phyloP scores from a whole-genome alignment of 2,113 vertebrate species.

The Macaca fascicularis region DNA sequence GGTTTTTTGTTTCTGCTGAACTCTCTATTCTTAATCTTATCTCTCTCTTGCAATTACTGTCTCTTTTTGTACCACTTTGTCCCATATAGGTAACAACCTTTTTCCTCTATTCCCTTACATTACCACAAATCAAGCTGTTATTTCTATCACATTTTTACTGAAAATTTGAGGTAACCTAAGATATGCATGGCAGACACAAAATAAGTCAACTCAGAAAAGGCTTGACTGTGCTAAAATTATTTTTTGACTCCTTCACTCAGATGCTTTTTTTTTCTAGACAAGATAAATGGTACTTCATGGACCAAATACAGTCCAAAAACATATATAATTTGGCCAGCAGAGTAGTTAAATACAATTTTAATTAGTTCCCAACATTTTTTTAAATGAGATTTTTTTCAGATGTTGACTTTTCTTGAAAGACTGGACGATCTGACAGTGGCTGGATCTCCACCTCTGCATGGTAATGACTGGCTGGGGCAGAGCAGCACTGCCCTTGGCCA shows the following conservation, averaged over 20 bases:
- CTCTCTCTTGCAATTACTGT: not conserved
- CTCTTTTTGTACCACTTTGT: not conserved
- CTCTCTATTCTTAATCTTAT: not conserved
- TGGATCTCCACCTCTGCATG: not conserved
- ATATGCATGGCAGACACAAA: not conserved
- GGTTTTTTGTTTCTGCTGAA: not conserved
- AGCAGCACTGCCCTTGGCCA: no score
- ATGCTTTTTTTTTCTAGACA: not conserved
- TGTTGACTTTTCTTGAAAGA: not conserved
- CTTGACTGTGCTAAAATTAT: not conserved
- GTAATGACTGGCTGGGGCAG: not conserved
- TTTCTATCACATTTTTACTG: not conserved
- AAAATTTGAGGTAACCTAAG: not conserved
- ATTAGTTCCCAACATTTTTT: conserved; percentile 44
- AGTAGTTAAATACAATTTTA: conserved; percentile 40
- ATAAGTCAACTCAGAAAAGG: not conserved
- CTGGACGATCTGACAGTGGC: not conserved
- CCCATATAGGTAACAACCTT: not conserved
- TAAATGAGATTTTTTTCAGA: not conserved
- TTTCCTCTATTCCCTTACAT: not conserved
- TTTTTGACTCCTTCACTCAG: not conserved
- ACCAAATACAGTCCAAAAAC: not conserved
- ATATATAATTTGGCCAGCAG: not conserved
- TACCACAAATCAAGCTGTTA: not conserved
- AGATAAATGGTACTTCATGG: not conserved